phyloP scores from a whole-genome alignment of 2,888 invertebrate genomes.

The Chloroclysta siterata region DNA sequence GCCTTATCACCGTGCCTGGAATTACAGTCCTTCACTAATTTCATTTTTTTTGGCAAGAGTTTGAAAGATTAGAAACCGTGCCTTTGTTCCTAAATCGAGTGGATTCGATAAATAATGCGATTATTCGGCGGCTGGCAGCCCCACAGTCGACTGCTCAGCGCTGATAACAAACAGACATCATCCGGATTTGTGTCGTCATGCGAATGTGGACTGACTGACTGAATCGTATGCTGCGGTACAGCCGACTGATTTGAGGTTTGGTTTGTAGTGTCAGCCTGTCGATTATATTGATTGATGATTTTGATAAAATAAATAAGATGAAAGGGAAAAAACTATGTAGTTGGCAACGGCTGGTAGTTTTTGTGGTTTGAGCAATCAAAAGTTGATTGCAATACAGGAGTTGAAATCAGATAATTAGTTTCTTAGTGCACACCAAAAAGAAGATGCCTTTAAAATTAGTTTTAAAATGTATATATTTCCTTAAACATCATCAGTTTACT shows the following conservation, averaged over 20 bases:
- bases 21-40: no score
- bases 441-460: no score
- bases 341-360: no score
- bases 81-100: conserved; percentile 60
- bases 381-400: no score
- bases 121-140: conserved; percentile 68
- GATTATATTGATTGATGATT: conserved; percentile 4
- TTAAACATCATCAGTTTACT: no score
- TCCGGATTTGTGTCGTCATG: conserved; percentile 84
- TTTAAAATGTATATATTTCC: no score
- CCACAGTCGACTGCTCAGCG: conserved; percentile 76
- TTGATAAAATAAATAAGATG: not conserved
- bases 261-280: conserved; percentile 10
- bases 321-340: no score
- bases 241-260: conserved; percentile 12
- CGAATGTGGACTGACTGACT: conserved; percentile 52
- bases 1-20: no score
- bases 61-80: conserved; percentile 31
- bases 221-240: conserved; percentile 18
- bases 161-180: conserved; percentile 85
- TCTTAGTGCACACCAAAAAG: no score
- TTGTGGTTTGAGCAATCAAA: no score
- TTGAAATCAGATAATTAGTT: no score
- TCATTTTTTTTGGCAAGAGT: conserved; percentile 2
- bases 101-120: conserved; percentile 73